Conservation (phyloP, 1,140 invertebrate species). For the Paraescarpia echinospica region DNA sequence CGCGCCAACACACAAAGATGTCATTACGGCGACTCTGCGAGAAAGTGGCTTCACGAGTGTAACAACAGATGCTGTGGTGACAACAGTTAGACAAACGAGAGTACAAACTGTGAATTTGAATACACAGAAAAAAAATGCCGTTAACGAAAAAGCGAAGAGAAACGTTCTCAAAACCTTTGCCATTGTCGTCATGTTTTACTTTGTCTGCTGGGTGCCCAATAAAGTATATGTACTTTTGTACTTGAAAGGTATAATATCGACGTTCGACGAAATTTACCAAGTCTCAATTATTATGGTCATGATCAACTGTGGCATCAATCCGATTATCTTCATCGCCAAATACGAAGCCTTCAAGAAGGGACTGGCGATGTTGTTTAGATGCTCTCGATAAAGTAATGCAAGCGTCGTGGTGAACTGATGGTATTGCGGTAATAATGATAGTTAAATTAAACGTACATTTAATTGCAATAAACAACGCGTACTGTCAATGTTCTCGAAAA, state of each 20-base stretch:
- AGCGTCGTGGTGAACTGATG: no score
- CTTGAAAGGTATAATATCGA: not conserved
- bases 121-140: not conserved
- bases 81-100: not conserved
- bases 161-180: slow-evolving; percentile 18
- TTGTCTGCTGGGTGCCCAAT: slow-evolving; percentile 18
- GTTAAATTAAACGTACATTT: no score
- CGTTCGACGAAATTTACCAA: slow-evolving; percentile 2
- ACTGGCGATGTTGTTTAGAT: no score
- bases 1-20: no score
- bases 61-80: no score
- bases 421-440: no score
- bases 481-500: no score
- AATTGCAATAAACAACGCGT: no score
- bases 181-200: not conserved
- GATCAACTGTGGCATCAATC: slow-evolving; percentile 28
- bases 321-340: slow-evolving; percentile 23
- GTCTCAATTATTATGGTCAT: slow-evolving; percentile 27
- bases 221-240: slow-evolving; percentile 13
- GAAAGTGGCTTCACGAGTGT: no score
- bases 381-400: no score
- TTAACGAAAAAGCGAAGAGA: not conserved
- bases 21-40: no score
- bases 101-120: not conserved
- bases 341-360: slow-evolving; percentile 26